Evolutionary conservation across 2,888 invertebrate genomes (phyloP).

Genomic region (Nomada ferruginata): DNA sequence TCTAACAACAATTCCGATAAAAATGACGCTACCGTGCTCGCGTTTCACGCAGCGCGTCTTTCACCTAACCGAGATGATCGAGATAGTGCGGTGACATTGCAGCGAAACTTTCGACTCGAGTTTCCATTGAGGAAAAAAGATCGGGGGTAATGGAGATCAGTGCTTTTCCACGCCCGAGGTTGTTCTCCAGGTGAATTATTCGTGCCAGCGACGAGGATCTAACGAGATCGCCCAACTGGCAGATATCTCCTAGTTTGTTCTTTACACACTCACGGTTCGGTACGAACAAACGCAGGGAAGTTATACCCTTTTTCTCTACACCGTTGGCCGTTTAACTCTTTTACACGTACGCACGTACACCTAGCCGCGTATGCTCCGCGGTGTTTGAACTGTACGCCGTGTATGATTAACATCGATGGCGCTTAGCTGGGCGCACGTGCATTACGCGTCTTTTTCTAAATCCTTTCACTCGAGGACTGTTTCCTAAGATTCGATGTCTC

Average conservation of each 20-base stretch:
- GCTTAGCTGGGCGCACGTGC: slow-evolving; percentile 8
- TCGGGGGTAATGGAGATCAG: slow-evolving; percentile 60
- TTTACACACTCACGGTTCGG: neutral
- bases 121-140: slow-evolving; percentile 63
- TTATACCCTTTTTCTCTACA: slow-evolving; percentile 4
- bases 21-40: neutral
- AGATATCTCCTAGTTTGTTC: slow-evolving; percentile 53
- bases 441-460: slow-evolving; percentile 2
- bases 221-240: slow-evolving; percentile 22
- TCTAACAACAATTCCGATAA: neutral
- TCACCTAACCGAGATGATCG: slow-evolving; percentile 48
- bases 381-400: neutral
- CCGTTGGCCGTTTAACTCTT: slow-evolving; percentile 29
- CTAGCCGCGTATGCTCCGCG: neutral
- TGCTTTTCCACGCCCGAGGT: slow-evolving; percentile 73
- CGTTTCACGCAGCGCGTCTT: slow-evolving; percentile 39
- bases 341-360: no score
- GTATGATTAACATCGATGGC: slow-evolving; percentile 7
- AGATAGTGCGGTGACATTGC: slow-evolving; percentile 60
- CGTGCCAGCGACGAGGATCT: slow-evolving; percentile 59
- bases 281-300: neutral
- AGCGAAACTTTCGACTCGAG: slow-evolving; percentile 69
- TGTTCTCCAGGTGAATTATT: slow-evolving; percentile 66
- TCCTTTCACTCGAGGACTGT: slow-evolving; percentile 31
- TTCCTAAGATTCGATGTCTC: slow-evolving; percentile 18